These are phyloP conservation scores for Battus philenor DNA, from an alignment of 1,140 invertebrate species.

Conservation along the genomic window DNA sequence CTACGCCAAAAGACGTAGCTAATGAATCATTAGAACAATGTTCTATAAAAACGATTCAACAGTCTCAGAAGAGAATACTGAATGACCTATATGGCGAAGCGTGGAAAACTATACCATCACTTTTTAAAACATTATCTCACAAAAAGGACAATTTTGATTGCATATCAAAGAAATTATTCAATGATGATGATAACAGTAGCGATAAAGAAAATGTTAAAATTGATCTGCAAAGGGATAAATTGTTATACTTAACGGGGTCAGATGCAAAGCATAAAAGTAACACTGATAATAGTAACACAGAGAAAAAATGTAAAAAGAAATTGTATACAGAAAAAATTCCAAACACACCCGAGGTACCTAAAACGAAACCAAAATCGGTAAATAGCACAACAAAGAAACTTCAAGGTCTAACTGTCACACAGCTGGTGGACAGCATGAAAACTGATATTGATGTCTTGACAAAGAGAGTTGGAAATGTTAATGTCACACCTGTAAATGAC, in stretches of 20 bases:
- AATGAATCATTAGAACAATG: conserved; percentile 56
- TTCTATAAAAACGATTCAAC: conserved; percentile 54
- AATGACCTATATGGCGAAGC: conserved; percentile 57
- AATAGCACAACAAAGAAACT: conserved; percentile 43
- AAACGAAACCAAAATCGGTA: conserved; percentile 21
- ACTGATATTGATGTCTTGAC: conserved; percentile 37
- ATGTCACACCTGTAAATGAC: conserved; percentile 26
- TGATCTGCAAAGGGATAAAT: conserved; percentile 37
- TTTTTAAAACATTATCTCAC: conserved; percentile 45
- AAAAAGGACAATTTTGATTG: conserved; percentile 38
- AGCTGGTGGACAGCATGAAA: conserved; percentile 43
- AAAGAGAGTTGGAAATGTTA: conserved; percentile 36
- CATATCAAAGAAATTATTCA: conserved; percentile 52
- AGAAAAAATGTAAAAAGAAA: conserved; percentile 57
- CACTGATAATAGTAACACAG: conserved; percentile 24
- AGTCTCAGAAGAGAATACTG: conserved; percentile 58
- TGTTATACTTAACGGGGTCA: conserved; percentile 47
- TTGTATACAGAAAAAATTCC: conserved; percentile 58
- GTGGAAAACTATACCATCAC: conserved; percentile 60
- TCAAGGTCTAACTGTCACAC: conserved; percentile 50
- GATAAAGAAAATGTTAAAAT: conserved; percentile 55
- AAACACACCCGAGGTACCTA: conserved; percentile 47
- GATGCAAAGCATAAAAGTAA: conserved; percentile 38
- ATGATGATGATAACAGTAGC: conserved; percentile 42
- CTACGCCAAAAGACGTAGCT: conserved; percentile 48